Conservation (phyloP, 2,113 vertebrate genomes). For the Psephotus haematonotus region DNA sequence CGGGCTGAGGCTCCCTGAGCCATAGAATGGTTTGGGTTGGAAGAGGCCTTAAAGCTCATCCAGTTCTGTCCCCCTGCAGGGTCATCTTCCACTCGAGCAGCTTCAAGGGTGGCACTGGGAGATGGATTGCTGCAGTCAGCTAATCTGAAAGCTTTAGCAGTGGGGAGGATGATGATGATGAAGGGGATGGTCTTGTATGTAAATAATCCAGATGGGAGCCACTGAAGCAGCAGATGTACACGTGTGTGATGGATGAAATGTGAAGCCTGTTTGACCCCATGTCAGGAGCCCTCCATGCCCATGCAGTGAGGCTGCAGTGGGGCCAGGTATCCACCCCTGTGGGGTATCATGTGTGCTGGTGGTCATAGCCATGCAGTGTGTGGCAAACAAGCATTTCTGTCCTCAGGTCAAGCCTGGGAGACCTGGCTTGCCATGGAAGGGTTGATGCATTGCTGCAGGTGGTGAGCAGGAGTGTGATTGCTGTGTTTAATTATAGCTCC, state of each 20-base stretch:
- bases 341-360: rapidly evolving
- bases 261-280: neutral
- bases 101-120: neutral
- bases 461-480: neutral
- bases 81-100: neutral
- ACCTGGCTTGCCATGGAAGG: neutral
- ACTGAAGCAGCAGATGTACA: neutral
- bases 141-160: neutral
- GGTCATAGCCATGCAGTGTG: neutral
- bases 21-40: neutral
- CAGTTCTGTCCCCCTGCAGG: neutral
- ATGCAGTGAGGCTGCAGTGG: rapidly evolving
- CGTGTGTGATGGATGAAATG: rapidly evolving
- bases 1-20: neutral
- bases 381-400: neutral
- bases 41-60: neutral
- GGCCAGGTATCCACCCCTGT: neutral
- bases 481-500: slow-evolving; percentile 44
- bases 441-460: neutral
- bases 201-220: neutral
- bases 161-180: neutral
- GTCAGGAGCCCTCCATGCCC: rapidly evolving
- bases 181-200: neutral
- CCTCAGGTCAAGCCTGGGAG: neutral
- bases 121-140: neutral